A percentile compares a stretch with the other conserved stretches of the same genome.
phyloP scores from a whole-genome alignment of 2,113 vertebrate genomes.

The Microcebus jonahi region DNA sequence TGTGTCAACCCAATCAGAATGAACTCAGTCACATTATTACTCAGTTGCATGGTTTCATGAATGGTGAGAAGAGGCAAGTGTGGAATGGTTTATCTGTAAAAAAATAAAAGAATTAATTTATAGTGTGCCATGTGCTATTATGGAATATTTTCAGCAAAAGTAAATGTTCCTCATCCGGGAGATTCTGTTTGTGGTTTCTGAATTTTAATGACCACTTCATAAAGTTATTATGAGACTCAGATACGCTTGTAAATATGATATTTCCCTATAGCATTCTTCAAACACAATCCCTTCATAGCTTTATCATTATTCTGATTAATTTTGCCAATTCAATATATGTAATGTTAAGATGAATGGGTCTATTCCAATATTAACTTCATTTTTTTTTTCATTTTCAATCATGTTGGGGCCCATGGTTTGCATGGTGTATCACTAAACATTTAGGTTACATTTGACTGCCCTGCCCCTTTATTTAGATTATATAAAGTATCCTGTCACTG shows the following conservation, averaged over 20 bases:
- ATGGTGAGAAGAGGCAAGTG: background rate
- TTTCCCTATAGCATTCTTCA: background rate
- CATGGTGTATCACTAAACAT: background rate
- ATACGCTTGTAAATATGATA: background rate
- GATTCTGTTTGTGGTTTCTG: background rate
- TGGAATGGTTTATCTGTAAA: background rate
- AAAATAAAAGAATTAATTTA: background rate
- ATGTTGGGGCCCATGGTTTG: background rate
- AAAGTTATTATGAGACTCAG: background rate
- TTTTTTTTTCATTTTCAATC: background rate
- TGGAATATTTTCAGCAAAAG: background rate
- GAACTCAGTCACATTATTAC: slow-evolving; percentile 40
- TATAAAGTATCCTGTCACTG: slow-evolving; percentile 86
- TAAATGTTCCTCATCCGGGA: background rate
- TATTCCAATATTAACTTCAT: background rate
- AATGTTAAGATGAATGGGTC: background rate
- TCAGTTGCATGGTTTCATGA: background rate
- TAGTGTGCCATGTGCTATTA: background rate
- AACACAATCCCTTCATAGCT: background rate
- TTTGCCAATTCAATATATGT: background rate
- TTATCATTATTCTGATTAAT: background rate
- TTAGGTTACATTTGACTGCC: background rate
- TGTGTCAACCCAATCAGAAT: background rate
- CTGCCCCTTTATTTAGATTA: background rate
- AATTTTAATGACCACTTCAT: background rate